Evolutionary conservation across 2,888 invertebrate species (phyloP), one percentile per base, ranked within the genome.

Genomic region (Yponomeuta evonymella): DNA sequence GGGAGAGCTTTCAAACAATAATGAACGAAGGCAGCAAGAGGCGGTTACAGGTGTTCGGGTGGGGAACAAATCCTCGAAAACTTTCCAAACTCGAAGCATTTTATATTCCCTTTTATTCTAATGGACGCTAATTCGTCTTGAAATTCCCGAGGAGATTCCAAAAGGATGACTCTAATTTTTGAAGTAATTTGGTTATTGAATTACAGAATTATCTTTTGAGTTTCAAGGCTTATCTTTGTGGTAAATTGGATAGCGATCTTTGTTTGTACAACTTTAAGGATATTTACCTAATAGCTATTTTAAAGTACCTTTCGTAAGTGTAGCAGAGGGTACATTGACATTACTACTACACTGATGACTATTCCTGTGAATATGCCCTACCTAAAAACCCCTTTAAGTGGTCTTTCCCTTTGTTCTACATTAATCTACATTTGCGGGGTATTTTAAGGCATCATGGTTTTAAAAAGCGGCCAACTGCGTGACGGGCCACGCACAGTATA

Each of bases 61-160:
- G 51, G 33, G 65, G 29, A 65, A 65, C 33, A 65, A 65, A 30
- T 65, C 64, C 23, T 65, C 33, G 30, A 23, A 65, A 65, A 65
- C 65, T 29, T 65, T 64, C 33, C 33, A 65, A 65, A 65, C 65
- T 33, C 12, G 11, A 65, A 65, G 65, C 65, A 33, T 65, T 65
- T 65, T 65, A 65, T 65, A 65, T 65, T 65, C 29, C 65, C 65
- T 29, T 65, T 65, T 29, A 65, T 65, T 65, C 33, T 65, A 65
- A 30, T 29, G 29, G 33, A 29, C 23, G 30, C 65, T 58, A 58
- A 58, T 58, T 58, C 8, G 15, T 58, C 51, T 58, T 58, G 29
- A 64, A 29, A 64, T 64, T 30, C 30, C 6, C 11, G 64, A 29
- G n/a, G 6, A 64, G 11, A 23, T 29, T 64, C 64, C 64, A 23